phyloP scores from a whole-genome alignment of 2,888 invertebrate species.

The Zhengitettix transpicula region DNA sequence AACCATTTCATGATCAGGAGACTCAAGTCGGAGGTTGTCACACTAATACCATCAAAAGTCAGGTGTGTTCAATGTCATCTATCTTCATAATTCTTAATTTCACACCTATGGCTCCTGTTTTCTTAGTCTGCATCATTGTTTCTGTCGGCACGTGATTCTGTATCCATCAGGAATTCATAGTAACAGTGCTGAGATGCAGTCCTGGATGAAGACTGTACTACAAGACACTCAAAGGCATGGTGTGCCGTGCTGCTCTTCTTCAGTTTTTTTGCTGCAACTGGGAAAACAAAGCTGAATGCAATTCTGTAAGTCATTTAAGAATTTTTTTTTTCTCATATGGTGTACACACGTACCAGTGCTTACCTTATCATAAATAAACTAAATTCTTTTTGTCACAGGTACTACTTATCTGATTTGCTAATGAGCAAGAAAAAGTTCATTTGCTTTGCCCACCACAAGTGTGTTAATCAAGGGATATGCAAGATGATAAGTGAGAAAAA shows the following conservation, averaged over 20 bases:
- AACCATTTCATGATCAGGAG: slow-evolving; percentile 75
- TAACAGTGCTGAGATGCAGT: slow-evolving; percentile 37
- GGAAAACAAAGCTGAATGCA: slow-evolving; percentile 60
- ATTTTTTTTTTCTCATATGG: no score
- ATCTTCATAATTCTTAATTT: no score
- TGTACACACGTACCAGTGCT: no score
- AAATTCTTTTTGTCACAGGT: slow-evolving; percentile 30
- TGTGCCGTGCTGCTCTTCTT: slow-evolving; percentile 52
- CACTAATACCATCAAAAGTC: slow-evolving; percentile 63
- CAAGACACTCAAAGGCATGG: slow-evolving; percentile 30
- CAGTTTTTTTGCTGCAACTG: slow-evolving; percentile 70
- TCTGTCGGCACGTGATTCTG: slow-evolving; percentile 53
- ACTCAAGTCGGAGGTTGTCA: slow-evolving; percentile 73
- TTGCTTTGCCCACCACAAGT: slow-evolving; percentile 82
- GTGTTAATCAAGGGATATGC: slow-evolving; percentile 62
- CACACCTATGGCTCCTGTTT: no score
- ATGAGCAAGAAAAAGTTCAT: slow-evolving; percentile 62
- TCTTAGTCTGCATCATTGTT: neutral
- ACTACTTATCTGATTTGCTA: slow-evolving; percentile 57
- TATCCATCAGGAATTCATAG: slow-evolving; percentile 49
- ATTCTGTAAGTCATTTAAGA: slow-evolving; percentile 44
- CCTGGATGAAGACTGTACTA: slow-evolving; percentile 29
- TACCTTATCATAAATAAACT: no score
- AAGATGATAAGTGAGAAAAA: slow-evolving; percentile 40
- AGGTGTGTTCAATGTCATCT: slow-evolving; percentile 30